Evolutionary conservation across 2,797 vertebrate genomes (phyloP).

Genomic region (Diplodus sargus): DNA sequence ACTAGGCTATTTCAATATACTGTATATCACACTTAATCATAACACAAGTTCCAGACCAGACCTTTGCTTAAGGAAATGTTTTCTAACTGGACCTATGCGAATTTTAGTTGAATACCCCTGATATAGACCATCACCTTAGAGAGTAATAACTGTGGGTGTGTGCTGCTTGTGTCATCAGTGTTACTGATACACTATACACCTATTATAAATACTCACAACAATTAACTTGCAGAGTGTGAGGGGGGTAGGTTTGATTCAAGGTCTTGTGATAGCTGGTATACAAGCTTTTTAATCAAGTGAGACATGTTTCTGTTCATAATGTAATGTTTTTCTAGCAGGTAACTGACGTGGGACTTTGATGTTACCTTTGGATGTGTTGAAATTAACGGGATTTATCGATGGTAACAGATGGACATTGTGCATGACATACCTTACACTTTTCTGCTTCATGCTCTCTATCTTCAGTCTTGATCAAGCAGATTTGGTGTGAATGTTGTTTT

Average conservation of each 20-base stretch:
- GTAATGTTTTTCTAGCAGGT: conserved; percentile 3
- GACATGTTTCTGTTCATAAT: neutral
- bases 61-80: too few species aligned
- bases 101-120: too few species aligned
- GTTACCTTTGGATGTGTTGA: neutral
- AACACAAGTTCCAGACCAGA: too few species aligned
- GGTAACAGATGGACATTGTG: neutral
- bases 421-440: neutral
- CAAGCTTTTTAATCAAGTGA: too few species aligned
- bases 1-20: too few species aligned
- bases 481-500: conserved; percentile 12
- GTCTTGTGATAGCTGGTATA: too few species aligned
- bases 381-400: conserved; percentile 1
- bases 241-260: neutral
- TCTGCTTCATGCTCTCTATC: neutral
- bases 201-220: conserved; percentile 54
- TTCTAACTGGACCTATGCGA: too few species aligned
- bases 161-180: conserved; percentile 45
- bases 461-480: neutral
- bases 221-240: conserved; percentile 9
- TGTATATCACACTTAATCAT: too few species aligned
- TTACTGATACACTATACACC: conserved; percentile 19
- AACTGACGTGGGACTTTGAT: neutral
- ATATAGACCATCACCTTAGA: conserved; percentile 14
- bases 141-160: conserved; percentile 37